phyloP scores from a whole-genome alignment of 1,140 invertebrate genomes.

The Theocolax elegans region DNA sequence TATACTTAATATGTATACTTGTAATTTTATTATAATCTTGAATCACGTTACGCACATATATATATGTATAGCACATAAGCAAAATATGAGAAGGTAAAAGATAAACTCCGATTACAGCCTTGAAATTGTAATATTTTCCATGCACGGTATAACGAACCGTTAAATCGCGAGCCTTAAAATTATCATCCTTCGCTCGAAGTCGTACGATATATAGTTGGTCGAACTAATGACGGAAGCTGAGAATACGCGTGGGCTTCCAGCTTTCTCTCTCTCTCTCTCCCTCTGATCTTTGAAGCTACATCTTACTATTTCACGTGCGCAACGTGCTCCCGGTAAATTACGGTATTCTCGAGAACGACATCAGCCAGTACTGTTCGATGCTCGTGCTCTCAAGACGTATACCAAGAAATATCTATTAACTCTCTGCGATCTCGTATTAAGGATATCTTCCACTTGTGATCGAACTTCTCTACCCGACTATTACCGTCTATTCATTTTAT shows the following conservation, averaged over 20 bases:
- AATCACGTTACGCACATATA: background rate
- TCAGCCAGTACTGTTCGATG: background rate
- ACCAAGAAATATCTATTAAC: conserved; percentile 3
- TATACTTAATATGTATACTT: no score
- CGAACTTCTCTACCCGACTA: no score
- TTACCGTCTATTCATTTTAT: no score
- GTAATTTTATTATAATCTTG: no score
- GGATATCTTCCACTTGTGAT: background rate
- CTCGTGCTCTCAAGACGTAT: background rate
- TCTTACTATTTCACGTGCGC: background rate
- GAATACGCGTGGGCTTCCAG: no score
- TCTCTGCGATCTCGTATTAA: background rate
- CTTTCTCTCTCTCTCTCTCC: no score
- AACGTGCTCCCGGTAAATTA: background rate
- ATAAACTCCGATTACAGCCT: no score
- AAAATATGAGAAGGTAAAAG: no score
- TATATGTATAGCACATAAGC: no score
- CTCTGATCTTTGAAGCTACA: no score
- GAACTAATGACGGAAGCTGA: background rate
- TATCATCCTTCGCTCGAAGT: background rate
- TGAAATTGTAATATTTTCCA: no score
- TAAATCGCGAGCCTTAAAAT: conserved; percentile 13
- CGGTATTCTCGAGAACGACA: conserved; percentile 3
- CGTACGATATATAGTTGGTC: background rate
- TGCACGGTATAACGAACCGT: conserved; percentile 1